phyloP scores from a whole-genome alignment of 2,797 vertebrate genomes.

The Rhinella marina region DNA sequence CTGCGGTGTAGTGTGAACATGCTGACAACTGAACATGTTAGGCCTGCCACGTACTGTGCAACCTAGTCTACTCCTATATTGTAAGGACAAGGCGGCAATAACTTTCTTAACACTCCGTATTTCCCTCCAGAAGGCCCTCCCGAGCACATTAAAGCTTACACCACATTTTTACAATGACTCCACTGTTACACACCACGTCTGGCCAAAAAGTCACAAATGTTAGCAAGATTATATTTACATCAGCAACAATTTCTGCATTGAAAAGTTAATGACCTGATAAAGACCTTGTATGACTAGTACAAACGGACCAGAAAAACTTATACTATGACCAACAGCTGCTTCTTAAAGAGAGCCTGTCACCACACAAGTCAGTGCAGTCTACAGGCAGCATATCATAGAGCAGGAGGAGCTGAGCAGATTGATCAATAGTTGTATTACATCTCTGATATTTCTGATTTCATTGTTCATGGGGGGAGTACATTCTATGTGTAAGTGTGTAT shows the following conservation, averaged over 20 bases:
- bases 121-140: neutral
- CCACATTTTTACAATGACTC: slow-evolving; percentile 3
- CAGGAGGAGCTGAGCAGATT: too few relatives aligned
- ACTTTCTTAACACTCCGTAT: neutral
- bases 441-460: too few relatives aligned
- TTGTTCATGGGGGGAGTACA: too few relatives aligned
- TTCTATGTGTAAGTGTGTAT: too few relatives aligned
- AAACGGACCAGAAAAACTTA: too few relatives aligned
- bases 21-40: neutral
- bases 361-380: too few relatives aligned
- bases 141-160: neutral
- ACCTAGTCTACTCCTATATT: slow-evolving; percentile 1
- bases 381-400: too few relatives aligned
- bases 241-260: neutral
- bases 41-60: neutral
- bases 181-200: neutral
- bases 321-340: too few relatives aligned
- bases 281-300: neutral
- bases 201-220: slow-evolving; percentile 17
- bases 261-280: neutral
- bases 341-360: too few relatives aligned
- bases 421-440: too few relatives aligned
- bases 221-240: neutral
- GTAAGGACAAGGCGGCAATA: slow-evolving; percentile 7
- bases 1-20: too few relatives aligned